Evolutionary conservation across 2,888 invertebrate species (phyloP).

Genomic region (Drosophila kuntzei): DNA sequence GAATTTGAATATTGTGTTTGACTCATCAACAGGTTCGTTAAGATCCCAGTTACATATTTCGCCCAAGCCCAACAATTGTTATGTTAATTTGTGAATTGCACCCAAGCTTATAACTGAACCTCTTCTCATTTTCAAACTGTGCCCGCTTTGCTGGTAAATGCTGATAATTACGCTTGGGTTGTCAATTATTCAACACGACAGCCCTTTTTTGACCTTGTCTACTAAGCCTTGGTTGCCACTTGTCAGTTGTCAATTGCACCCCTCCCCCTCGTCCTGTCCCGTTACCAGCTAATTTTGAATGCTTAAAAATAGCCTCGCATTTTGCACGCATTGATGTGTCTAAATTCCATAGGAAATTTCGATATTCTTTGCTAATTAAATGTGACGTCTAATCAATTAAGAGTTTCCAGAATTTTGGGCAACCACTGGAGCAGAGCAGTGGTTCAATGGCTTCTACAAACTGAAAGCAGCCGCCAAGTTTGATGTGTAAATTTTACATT

Average conservation of each 20-base stretch:
- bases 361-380: slow-evolving; percentile 69
- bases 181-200: slow-evolving; percentile 48
- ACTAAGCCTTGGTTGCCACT: slow-evolving; percentile 30
- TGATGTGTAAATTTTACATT: slow-evolving; percentile 76
- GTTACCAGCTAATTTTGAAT: slow-evolving; percentile 52
- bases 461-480: slow-evolving; percentile 14
- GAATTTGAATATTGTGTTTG: slow-evolving; percentile 71
- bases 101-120: slow-evolving; percentile 3
- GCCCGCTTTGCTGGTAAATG: slow-evolving; percentile 48
- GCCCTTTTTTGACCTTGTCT: slow-evolving; percentile 18
- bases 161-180: slow-evolving; percentile 72
- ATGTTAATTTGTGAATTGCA: slow-evolving; percentile 76
- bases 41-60: slow-evolving; percentile 35
- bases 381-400: slow-evolving; percentile 73
- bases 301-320: slow-evolving; percentile 66
- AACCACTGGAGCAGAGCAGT: slow-evolving; percentile 15
- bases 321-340: slow-evolving; percentile 65
- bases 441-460: not conserved
- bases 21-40: slow-evolving; percentile 80
- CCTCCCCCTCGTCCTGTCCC: not conserved
- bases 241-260: slow-evolving; percentile 17
- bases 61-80: slow-evolving; percentile 50
- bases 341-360: slow-evolving; percentile 12
- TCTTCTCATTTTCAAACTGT: not conserved
- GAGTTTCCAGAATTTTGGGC: slow-evolving; percentile 45